phyloP scores from a whole-genome alignment of 1,140 invertebrate genomes.

The Drosophila sp. region DNA sequence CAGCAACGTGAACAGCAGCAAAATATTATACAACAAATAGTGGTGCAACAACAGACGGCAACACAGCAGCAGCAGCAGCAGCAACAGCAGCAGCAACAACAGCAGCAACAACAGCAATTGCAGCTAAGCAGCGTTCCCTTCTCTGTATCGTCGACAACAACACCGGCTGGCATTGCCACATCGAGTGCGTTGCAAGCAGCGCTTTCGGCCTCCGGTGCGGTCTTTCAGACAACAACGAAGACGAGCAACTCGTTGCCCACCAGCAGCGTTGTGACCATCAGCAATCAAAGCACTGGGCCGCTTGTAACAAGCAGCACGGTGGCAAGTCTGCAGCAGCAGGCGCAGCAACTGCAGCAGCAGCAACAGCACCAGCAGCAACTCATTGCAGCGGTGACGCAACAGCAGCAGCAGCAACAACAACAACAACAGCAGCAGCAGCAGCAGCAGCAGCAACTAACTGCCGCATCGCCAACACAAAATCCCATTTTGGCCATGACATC shows the following conservation, averaged over 20 bases:
- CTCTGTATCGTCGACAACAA: slow-evolving; percentile 85
- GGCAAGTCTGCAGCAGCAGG: slow-evolving; percentile 65
- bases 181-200: slow-evolving; percentile 72
- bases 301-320: slow-evolving; percentile 76
- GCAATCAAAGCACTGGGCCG: slow-evolving; percentile 69
- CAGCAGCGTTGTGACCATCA: slow-evolving; percentile 77
- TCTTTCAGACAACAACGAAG: slow-evolving; percentile 62
- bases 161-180: slow-evolving; percentile 82
- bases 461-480: slow-evolving; percentile 74
- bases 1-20: slow-evolving; percentile 77
- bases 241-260: slow-evolving; percentile 57
- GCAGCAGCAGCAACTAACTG: slow-evolving; percentile 48
- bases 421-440: slow-evolving; percentile 65
- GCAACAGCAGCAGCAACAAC: slow-evolving; percentile 73
- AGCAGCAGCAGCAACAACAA: slow-evolving; percentile 46
- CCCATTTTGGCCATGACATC: slow-evolving; percentile 82
- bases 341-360: slow-evolving; percentile 60
- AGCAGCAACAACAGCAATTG: slow-evolving; percentile 41
- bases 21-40: slow-evolving; percentile 78
- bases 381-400: slow-evolving; percentile 62
- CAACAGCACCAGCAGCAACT: slow-evolving; percentile 63
- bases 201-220: slow-evolving; percentile 50
- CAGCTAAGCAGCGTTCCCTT: slow-evolving; percentile 75
- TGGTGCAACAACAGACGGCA: slow-evolving; percentile 61
- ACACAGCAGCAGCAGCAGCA: slow-evolving; percentile 66